Base-by-base conservation (phyloP, 1,140 invertebrate species). In the Papilio machaon region DNA sequence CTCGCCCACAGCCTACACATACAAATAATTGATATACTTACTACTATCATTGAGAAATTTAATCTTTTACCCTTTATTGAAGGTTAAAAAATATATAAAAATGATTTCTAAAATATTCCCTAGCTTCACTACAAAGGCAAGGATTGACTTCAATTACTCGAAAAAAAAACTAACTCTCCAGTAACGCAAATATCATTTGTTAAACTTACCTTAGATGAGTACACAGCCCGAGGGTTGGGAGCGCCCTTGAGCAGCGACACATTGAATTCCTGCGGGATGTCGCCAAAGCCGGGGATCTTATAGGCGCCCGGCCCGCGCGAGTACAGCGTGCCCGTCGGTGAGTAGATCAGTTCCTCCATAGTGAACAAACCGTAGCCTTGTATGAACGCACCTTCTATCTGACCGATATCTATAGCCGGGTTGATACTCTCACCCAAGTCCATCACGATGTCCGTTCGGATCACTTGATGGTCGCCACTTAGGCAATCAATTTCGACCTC, bases 381-480 rank as follows among this genome's bases (percentile, higher is more conserved):
- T 85, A 98, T 96, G 87, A 99, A 99, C 0, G 95, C 99, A 47
- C 99, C 99, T 95, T 99, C 99, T 38, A 99, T 97, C 95, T 99
- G 99, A 0, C 98, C 99, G 88, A 99, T 98, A 86, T 99, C 99
- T 85, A 99, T 98, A 0, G 98, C 98, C 38, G 98, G 98, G 95
- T 99, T 99, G 46, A 99, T 93, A 95, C 98, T 99, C 81, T 98
- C 96, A 23, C 96, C 96, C 77, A 99, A 95, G 95, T 99, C 99
- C 98, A 99, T 99, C 0, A 99, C 98, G 86, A 99, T 99, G 87
- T 99, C 98, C 3, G 97, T 98, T 89, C 97, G 96, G 70, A 98
- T 89, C 9, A 99, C 97, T 94, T 97, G 96, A 91, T 98, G 98
- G 89, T 98, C 98, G 67, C 98, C 98, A 47, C 97, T 98, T 1